Evolutionary conservation across 2,113 vertebrate genomes (phyloP).

Genomic region (Laticauda colubrina): DNA sequence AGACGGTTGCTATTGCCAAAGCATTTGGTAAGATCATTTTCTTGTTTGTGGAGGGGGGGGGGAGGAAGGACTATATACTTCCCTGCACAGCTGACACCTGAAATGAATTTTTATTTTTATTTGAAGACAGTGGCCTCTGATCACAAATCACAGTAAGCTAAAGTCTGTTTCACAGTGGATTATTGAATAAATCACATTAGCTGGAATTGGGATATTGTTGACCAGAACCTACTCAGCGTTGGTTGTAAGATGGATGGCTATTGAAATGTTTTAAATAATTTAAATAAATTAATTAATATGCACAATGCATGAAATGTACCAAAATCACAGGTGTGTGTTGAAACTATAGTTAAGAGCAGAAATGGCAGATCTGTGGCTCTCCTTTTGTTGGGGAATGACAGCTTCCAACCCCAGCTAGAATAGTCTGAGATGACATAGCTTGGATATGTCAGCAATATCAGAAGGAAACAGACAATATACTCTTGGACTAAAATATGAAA

Average conservation of each 20-base stretch:
- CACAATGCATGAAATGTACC: neutral
- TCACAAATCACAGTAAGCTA: neutral
- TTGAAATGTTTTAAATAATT: neutral
- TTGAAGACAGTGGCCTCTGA: neutral
- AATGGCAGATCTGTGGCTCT: neutral
- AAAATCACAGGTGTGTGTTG: too few species aligned
- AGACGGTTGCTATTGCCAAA: constrained; percentile 90
- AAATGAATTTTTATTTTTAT: neutral
- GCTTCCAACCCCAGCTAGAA: neutral
- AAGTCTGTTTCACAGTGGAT: neutral
- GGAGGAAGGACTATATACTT: neutral
- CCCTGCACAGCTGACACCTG: neutral
- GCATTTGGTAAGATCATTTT: constrained; percentile 80
- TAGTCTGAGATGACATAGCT: neutral
- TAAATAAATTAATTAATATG: neutral
- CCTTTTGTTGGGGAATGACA: neutral
- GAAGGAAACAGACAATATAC: neutral
- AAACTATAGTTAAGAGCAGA: neutral
- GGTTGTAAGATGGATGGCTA: neutral
- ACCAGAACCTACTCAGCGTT: neutral
- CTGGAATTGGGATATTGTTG: neutral
- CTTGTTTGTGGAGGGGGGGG: neutral
- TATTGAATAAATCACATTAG: neutral
- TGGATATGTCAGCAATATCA: neutral
- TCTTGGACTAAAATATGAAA: neutral